Conservation (phyloP, 2,113 vertebrate species). For the Pedionomus torquatus region DNA sequence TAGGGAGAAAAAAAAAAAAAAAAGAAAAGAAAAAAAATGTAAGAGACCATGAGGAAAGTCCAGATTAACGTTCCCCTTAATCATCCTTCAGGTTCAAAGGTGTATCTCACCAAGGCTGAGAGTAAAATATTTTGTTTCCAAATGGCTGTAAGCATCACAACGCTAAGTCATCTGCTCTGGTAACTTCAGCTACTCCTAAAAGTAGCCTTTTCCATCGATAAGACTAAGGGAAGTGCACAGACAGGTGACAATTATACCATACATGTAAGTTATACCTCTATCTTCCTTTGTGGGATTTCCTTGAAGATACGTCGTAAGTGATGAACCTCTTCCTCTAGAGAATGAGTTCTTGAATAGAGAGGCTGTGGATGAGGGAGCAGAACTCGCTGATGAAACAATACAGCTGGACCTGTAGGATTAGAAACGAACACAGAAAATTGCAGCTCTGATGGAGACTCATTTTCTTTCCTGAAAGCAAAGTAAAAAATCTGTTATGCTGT, state of each 20-base stretch:
- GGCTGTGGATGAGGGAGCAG: neutral
- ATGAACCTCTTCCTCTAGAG: neutral
- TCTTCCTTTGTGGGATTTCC: neutral
- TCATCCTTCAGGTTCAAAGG: neutral
- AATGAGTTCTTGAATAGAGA: neutral
- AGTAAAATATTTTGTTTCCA: neutral
- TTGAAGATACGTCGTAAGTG: neutral
- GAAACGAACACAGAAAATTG: neutral
- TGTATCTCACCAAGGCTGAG: neutral
- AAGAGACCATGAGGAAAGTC: neutral
- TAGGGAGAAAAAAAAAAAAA: too few relatives aligned
- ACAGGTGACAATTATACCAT: neutral
- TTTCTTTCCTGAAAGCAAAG: neutral
- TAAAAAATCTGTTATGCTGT: neutral
- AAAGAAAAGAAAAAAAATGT: neutral
- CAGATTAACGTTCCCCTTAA: neutral
- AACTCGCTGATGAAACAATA: neutral
- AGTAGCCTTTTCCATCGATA: neutral
- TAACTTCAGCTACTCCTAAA: neutral
- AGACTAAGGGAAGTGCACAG: neutral
- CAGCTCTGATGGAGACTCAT: neutral
- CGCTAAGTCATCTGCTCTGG: neutral
- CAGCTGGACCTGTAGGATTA: neutral
- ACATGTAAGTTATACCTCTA: neutral
- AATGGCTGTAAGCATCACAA: neutral